A percentile compares a stretch with the other conserved stretches of the same genome.
Conservation (phyloP, 2,113 vertebrate species). For the Rafetus swinhoei region DNA sequence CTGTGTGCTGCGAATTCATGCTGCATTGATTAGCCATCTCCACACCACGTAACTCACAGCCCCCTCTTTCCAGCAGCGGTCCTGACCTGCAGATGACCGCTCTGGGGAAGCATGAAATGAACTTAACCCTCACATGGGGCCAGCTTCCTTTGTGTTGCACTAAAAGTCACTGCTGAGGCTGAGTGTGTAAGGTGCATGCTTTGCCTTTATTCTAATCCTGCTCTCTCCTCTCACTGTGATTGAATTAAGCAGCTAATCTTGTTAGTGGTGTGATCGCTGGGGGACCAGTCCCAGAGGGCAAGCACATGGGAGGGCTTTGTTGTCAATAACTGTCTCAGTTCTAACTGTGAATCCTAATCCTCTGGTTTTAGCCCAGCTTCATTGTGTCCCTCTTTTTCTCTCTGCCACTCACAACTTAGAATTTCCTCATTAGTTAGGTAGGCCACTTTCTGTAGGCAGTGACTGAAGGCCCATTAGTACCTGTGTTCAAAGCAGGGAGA, state of each 20-base stretch:
- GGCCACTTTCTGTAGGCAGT: not conserved
- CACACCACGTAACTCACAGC: not conserved
- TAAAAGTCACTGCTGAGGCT: not conserved
- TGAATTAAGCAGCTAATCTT: rapidly evolving
- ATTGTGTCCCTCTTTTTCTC: rapidly evolving
- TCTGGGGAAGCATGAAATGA: not conserved
- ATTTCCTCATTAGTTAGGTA: not conserved
- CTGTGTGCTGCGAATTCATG: not conserved
- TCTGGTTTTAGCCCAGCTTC: not conserved
- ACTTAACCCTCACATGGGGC: not conserved
- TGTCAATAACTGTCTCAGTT: not conserved
- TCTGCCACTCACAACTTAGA: slow-evolving; percentile 25
- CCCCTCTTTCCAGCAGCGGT: not conserved
- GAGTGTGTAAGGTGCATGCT: not conserved
- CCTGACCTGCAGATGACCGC: not conserved
- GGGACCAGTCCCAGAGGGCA: rapidly evolving
- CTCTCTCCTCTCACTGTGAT: not conserved
- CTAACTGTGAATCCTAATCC: not conserved
- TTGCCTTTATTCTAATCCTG: rapidly evolving
- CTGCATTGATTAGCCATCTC: not conserved
- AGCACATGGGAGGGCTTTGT: not conserved
- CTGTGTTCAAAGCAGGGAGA: rapidly evolving
- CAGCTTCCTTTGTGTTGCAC: not conserved
- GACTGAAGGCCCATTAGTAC: not conserved
- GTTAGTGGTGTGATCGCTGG: rapidly evolving